phyloP scores from a whole-genome alignment of 1,140 invertebrate species.

The Drosophila truncata region DNA sequence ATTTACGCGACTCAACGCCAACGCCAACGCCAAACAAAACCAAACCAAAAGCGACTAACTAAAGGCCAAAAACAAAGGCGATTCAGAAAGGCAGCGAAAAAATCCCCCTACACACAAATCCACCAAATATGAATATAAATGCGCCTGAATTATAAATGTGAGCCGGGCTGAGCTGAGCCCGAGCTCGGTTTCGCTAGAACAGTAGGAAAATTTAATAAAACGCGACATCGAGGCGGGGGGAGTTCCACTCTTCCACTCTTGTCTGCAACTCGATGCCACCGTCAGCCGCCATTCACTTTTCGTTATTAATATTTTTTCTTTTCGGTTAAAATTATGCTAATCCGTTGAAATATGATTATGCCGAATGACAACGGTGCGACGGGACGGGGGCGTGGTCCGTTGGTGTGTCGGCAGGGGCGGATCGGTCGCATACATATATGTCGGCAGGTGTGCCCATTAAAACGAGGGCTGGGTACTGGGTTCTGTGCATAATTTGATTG shows the following conservation, averaged over 20 bases:
- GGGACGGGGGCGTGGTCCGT: slow-evolving; percentile 31
- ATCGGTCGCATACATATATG: slow-evolving; percentile 26
- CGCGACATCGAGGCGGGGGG: slow-evolving; percentile 11
- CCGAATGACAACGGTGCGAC: slow-evolving; percentile 78
- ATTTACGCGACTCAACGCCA: slow-evolving; percentile 65
- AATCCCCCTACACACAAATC: slow-evolving; percentile 54
- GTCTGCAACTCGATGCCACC: slow-evolving; percentile 54
- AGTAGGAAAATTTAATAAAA: slow-evolving; percentile 78
- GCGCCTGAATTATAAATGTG: slow-evolving; percentile 43
- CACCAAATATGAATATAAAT: slow-evolving; percentile 82
- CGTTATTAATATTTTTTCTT: slow-evolving; percentile 77
- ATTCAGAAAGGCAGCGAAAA: slow-evolving; percentile 19
- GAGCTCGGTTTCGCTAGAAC: slow-evolving; percentile 34
- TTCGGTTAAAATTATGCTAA: slow-evolving; percentile 79
- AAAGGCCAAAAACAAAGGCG: slow-evolving; percentile 46
- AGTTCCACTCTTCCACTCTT: slow-evolving; percentile 13
- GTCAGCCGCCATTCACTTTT: slow-evolving; percentile 76
- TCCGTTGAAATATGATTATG: slow-evolving; percentile 84
- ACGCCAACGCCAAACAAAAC: slow-evolving; percentile 43
- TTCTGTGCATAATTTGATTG: slow-evolving; percentile 78
- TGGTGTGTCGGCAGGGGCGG: not conserved
- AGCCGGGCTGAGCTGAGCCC: slow-evolving; percentile 41
- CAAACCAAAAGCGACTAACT: slow-evolving; percentile 21
- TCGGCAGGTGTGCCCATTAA: slow-evolving; percentile 64
- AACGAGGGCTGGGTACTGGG: slow-evolving; percentile 12